These are phyloP conservation scores for Diadema setosum DNA, from an alignment of 35 echinoderm and acorn worm genomes.

Conservation along the genomic window DNA sequence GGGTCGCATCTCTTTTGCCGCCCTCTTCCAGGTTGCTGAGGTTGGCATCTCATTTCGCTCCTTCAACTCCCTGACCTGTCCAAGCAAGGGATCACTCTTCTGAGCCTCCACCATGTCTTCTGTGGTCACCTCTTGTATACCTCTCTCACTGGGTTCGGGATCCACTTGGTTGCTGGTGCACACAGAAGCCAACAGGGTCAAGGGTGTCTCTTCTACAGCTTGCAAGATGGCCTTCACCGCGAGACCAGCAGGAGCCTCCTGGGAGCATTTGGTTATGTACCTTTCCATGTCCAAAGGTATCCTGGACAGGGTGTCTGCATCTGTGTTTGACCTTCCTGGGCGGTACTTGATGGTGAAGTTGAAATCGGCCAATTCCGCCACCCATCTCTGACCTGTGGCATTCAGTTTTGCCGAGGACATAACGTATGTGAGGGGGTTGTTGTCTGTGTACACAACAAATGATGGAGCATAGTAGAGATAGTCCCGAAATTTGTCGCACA, in stretches of 20 bases:
- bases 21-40: not conserved
- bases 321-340: constrained; percentile 27
- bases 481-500: constrained; percentile 46
- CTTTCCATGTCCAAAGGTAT: constrained; percentile 1
- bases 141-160: not conserved
- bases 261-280: constrained; percentile 22
- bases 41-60: not conserved
- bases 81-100: not conserved
- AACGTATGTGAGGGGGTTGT: constrained; percentile 54
- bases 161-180: not conserved
- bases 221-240: not conserved
- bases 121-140: not conserved
- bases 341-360: constrained; percentile 59
- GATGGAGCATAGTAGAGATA: constrained; percentile 49
- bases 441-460: constrained; percentile 54
- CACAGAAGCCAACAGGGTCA: not conserved
- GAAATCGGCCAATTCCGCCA: constrained; percentile 45
- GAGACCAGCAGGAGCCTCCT: not conserved
- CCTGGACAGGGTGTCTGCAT: constrained; percentile 55
- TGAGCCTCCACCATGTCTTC: not conserved
- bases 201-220: not conserved
- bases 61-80: not conserved
- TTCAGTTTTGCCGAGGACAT: constrained; percentile 17
- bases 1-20: not conserved
- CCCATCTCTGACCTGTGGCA: constrained; percentile 47